phyloP scores from a whole-genome alignment of 2,113 vertebrate species.

The Oophaga pumilio region DNA sequence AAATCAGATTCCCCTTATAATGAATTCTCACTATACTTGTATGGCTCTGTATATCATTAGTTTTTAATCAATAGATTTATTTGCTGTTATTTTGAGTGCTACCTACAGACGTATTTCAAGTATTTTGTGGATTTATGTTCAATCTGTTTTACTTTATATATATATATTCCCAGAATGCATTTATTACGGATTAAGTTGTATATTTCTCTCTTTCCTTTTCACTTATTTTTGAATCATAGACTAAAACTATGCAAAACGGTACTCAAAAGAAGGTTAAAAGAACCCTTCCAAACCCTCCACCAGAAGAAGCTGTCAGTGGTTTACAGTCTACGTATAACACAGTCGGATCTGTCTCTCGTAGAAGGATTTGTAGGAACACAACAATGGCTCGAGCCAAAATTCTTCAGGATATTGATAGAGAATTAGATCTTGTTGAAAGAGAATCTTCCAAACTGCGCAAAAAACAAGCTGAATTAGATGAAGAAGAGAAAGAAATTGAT shows the following conservation, averaged over 20 bases:
- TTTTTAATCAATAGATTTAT: too few relatives aligned
- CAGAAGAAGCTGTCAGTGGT: conserved; percentile 81
- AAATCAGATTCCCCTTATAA: too few relatives aligned
- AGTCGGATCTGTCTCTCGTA: conserved; percentile 82
- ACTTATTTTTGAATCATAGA: conserved; percentile 70
- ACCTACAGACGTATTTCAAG: background rate
- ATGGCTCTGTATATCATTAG: too few relatives aligned
- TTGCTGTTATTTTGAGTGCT: too few relatives aligned
- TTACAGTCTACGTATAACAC: conserved; percentile 81
- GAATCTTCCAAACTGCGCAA: conserved; percentile 98
- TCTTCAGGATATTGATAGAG: conserved; percentile 97
- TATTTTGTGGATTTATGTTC: background rate
- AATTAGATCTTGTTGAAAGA: conserved; percentile 93
- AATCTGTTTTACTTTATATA: background rate
- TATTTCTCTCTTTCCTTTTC: background rate
- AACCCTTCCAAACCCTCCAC: conserved; percentile 94
- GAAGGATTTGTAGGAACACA: conserved; percentile 90
- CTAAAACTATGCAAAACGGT: conserved; percentile 81
- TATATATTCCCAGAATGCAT: background rate
- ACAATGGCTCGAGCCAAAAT: conserved; percentile 98
- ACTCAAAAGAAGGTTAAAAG: conserved; percentile 96
- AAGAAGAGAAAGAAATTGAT: conserved; percentile 98
- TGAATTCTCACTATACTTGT: too few relatives aligned
- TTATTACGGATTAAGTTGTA: background rate
- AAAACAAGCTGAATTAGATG: conserved; percentile 97